phyloP scores from a whole-genome alignment of 1,140 invertebrate genomes.

The Eubasilissa regina region DNA sequence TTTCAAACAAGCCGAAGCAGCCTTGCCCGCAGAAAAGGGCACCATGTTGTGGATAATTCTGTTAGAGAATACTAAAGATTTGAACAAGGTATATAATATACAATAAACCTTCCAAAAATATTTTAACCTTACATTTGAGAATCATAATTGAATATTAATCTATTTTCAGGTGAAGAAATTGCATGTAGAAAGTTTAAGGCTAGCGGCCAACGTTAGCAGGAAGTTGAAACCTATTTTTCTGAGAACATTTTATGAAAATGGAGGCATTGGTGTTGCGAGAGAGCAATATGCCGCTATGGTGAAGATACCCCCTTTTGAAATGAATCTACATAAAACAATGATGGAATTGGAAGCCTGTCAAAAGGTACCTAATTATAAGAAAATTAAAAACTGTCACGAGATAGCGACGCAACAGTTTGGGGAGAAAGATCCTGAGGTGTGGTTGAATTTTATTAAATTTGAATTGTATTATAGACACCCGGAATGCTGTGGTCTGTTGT shows the following conservation, averaged over 20 bases:
- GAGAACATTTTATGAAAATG: slow-evolving; percentile 65
- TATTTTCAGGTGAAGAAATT: slow-evolving; percentile 66
- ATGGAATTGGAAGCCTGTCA: slow-evolving; percentile 70
- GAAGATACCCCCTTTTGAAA: slow-evolving; percentile 66
- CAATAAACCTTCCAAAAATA: neutral
- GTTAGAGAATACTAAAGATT: slow-evolving; percentile 66
- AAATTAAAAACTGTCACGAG: slow-evolving; percentile 67
- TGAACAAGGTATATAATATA: slow-evolving; percentile 66
- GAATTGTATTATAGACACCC: slow-evolving; percentile 72
- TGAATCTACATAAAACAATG: slow-evolving; percentile 73
- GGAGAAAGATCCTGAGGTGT: slow-evolving; percentile 71
- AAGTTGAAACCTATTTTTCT: slow-evolving; percentile 70
- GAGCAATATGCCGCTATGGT: slow-evolving; percentile 66
- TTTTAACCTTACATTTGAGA: neutral
- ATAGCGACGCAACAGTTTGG: slow-evolving; percentile 72
- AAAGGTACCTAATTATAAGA: slow-evolving; percentile 63
- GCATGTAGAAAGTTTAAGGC: slow-evolving; percentile 67
- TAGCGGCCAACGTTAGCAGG: slow-evolving; percentile 63
- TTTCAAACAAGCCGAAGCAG: slow-evolving; percentile 65
- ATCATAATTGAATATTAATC: neutral
- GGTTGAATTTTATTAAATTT: slow-evolving; percentile 75
- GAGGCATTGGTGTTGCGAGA: slow-evolving; percentile 68
- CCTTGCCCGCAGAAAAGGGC: slow-evolving; percentile 61
- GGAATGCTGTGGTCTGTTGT: slow-evolving; percentile 66
- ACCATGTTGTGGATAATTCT: slow-evolving; percentile 47